Percentiles rank a stretch among this genome's conserved stretches.
Conservation (phyloP, 2,113 vertebrate genomes). For the Grallaria varia region DNA sequence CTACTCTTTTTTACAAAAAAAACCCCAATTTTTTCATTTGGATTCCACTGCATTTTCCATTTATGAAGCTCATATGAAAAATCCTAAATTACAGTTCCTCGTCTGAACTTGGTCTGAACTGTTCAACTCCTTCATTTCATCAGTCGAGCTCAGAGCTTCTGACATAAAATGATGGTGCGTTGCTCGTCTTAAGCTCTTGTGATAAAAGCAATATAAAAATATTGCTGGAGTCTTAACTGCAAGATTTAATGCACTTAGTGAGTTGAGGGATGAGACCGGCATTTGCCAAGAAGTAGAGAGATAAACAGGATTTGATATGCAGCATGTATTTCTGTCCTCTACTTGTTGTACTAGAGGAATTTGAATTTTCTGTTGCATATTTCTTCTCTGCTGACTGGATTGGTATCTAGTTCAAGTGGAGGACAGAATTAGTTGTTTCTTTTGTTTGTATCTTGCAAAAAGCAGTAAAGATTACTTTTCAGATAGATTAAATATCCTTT, state of each 20-base stretch:
- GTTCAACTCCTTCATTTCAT: constrained; percentile 25
- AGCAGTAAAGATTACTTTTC: not conserved
- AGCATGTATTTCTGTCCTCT: not conserved
- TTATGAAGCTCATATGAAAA: not conserved
- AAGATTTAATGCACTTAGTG: constrained; percentile 3
- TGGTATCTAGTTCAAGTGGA: not conserved
- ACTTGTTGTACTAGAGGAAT: not conserved
- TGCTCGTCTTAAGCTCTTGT: constrained; percentile 15
- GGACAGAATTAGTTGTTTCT: not conserved
- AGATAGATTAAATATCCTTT: not conserved
- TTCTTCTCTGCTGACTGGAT: not conserved
- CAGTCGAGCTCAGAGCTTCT: constrained; percentile 1
- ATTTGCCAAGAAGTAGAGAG: not conserved
- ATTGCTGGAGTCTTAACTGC: constrained; percentile 4
- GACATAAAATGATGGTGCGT: not conserved
- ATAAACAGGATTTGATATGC: not conserved
- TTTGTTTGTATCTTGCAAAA: not conserved
- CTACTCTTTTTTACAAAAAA: not conserved
- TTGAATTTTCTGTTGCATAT: not conserved
- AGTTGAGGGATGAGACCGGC: not conserved
- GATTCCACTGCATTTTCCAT: not conserved
- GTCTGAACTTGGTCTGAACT: constrained; percentile 29
- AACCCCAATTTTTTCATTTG: not conserved
- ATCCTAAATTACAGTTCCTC: constrained; percentile 1
- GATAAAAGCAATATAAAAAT: constrained; percentile 36